Evolutionary conservation across 2,888 invertebrate genomes (phyloP).

Genomic region (Meganola albula): DNA sequence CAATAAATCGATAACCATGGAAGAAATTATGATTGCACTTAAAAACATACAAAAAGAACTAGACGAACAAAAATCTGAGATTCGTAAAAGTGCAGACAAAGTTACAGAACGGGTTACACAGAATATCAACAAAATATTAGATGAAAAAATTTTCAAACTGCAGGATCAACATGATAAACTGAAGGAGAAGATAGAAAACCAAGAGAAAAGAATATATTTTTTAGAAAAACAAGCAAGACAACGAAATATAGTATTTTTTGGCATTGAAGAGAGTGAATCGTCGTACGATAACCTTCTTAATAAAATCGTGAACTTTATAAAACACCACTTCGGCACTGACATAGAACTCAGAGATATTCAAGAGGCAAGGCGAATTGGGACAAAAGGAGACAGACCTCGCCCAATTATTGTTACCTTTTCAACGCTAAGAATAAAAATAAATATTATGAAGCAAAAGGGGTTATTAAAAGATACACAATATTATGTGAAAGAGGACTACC

Average conservation of each 20-base stretch:
- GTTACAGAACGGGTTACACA: background rate
- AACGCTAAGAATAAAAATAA: background rate
- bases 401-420: background rate
- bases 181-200: constrained; percentile 1
- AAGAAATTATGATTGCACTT: background rate
- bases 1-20: too few species aligned
- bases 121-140: background rate
- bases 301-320: constrained; percentile 1
- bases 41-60: background rate
- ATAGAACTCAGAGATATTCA: constrained; percentile 1
- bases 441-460: background rate
- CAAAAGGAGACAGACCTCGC: background rate
- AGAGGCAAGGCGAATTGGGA: constrained; percentile 1
- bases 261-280: background rate
- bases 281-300: background rate
- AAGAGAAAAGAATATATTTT: constrained; percentile 1
- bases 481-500: constrained; percentile 1
- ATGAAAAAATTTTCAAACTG: background rate
- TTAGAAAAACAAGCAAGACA: constrained; percentile 3
- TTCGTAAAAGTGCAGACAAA: background rate
- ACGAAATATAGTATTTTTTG: constrained; percentile 1
- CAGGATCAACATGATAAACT: background rate
- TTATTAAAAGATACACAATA: background rate
- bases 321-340: background rate
- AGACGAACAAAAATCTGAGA: background rate